Evolutionary conservation across 1,140 invertebrate genomes (phyloP), one percentile per base, ranked within the genome.

Genomic region (Sycophila sp.): DNA sequence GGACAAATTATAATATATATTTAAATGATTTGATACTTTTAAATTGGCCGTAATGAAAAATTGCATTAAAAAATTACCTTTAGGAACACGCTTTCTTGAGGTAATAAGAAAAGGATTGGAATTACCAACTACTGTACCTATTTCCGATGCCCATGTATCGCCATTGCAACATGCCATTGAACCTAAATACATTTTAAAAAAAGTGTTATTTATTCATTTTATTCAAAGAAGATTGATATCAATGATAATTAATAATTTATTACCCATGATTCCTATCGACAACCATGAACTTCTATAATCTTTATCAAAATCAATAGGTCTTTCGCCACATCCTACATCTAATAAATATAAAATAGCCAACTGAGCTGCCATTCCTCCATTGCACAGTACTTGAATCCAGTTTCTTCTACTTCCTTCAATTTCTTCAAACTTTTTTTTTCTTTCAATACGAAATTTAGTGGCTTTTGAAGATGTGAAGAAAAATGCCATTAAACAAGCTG

Each of bases 371-470:
- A 96, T 93, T 10, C 95, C 95, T 8, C 91, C 92, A 88, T 97
- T 98, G 81, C 95, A 96, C 0, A 97, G 78, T 4, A 97, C 95
- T 83, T 97, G 96, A 7, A 96, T 86, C 95, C 95, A 97, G 83
- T 94, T 95, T 74, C 96, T 89, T 80, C 96, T 93, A 0, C 95
- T 94, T 76, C 93, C 93, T 88, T 95, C 93, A 76, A 91, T 94
- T 75, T 95, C 91, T 82, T 96, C 95, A 58, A 96, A 78, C 76
- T 91, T 92, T 40, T 83, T 87, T 81, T 98, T 98, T 60, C 87
- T 78, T 38, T 90, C 75, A 7, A 88, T 79, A 28, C 91, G 87
- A 79, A 93, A 94, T 80, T 94, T 96, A 4, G 95, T 96, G 1
- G 92, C 94, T 80, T 91, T 92, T 2, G 94, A 96, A 13, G 91